Conservation (phyloP, 2,797 vertebrate genomes). For the Melopsittacus undulatus region DNA sequence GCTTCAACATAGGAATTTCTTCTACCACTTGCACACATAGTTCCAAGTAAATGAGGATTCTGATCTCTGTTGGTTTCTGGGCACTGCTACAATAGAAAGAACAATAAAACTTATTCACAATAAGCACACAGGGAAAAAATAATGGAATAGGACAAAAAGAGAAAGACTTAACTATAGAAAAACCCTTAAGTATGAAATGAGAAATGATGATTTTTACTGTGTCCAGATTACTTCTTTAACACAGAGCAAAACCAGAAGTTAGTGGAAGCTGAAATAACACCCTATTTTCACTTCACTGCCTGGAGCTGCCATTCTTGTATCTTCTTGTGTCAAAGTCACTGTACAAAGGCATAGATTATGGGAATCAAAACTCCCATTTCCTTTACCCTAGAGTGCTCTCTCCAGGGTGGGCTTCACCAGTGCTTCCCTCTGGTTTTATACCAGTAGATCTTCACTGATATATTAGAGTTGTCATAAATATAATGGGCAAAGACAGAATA, state of each 20-base stretch:
- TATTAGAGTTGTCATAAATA: fast-evolving
- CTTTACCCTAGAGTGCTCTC: not conserved
- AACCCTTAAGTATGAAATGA: not conserved
- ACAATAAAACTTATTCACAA: not conserved
- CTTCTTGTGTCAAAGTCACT: not conserved
- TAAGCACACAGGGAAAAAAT: not conserved
- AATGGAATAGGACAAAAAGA: not conserved
- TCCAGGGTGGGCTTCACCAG: not conserved
- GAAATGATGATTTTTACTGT: not conserved
- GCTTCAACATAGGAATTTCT: not conserved
- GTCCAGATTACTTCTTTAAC: not conserved
- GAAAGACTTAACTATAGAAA: not conserved
- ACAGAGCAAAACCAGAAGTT: not conserved
- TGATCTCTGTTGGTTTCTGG: not conserved
- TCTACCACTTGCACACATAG: not conserved
- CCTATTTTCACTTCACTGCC: not conserved
- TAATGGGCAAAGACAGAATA: not conserved
- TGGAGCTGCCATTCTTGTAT: not conserved
- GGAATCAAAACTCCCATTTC: not conserved
- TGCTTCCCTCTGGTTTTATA: not conserved
- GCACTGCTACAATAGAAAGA: not conserved
- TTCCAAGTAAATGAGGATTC: not conserved
- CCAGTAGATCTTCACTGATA: not conserved
- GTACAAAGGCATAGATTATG: not conserved
- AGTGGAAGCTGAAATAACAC: not conserved